Evolutionary conservation across 2,888 invertebrate genomes (phyloP).

Genomic region (Autographa gamma): DNA sequence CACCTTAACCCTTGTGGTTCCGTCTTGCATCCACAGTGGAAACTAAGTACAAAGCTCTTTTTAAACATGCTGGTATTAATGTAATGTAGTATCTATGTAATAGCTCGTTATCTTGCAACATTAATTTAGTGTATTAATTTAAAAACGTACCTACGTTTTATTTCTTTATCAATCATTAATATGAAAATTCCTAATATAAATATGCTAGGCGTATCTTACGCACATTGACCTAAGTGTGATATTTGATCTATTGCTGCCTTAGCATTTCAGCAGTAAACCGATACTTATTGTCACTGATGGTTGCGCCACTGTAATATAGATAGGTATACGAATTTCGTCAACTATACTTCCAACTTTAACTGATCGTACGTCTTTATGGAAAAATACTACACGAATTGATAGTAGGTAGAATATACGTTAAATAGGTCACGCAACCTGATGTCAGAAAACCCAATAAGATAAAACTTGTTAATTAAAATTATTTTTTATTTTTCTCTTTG

Average conservation of each 20-base stretch:
- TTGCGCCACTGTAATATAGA: conserved; percentile 29
- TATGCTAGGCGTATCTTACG: conserved; percentile 20
- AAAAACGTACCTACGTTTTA: not conserved
- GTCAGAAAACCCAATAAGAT: not conserved
- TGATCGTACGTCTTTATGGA: conserved; percentile 17
- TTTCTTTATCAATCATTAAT: not conserved
- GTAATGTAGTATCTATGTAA: too few species aligned
- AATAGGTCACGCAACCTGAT: conserved; percentile 18
- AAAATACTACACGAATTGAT: conserved; percentile 13
- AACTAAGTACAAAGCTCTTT: too few species aligned
- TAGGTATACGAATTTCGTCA: conserved; percentile 20
- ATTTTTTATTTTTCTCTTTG: too few species aligned
- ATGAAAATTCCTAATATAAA: conserved; percentile 10
- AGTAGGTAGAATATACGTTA: not conserved
- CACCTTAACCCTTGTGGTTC: too few species aligned
- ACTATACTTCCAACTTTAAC: conserved; percentile 11
- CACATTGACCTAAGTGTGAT: conserved; percentile 57
- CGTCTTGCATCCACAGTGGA: too few species aligned
- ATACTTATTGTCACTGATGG: conserved; percentile 42
- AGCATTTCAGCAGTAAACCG: conserved; percentile 61
- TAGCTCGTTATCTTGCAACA: too few species aligned
- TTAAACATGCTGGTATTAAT: too few species aligned
- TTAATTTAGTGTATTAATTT: too few species aligned
- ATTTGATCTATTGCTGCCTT: conserved; percentile 55
- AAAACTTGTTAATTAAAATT: not conserved